A percentile compares a stretch with the other conserved stretches of the same genome.
Conservation (phyloP, 2,797 vertebrate species). For the Dryobates pubescens region DNA sequence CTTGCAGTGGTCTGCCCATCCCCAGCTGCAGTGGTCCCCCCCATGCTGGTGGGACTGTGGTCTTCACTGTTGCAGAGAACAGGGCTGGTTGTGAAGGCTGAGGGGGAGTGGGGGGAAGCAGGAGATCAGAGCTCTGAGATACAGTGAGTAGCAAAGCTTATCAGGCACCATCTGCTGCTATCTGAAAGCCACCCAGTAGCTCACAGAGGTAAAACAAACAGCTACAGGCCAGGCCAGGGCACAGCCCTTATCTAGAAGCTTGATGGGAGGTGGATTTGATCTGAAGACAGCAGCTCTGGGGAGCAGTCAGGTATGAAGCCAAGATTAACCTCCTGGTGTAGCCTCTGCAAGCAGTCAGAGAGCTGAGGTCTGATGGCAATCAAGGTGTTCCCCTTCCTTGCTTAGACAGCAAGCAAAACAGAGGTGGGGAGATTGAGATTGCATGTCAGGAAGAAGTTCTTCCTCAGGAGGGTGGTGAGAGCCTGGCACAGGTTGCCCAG, state of each 20-base stretch:
- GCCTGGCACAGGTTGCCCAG: too few relatives aligned
- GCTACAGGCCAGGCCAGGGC: background rate
- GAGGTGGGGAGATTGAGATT: too few relatives aligned
- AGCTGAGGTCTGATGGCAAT: background rate
- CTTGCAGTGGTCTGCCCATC: background rate
- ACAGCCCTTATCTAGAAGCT: background rate
- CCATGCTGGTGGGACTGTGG: background rate
- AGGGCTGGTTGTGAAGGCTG: background rate
- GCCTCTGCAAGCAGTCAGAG: background rate
- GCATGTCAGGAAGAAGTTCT: too few relatives aligned
- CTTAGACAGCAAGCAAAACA: background rate
- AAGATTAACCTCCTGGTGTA: background rate
- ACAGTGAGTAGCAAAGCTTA: background rate
- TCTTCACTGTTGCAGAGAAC: background rate
- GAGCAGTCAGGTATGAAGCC: background rate
- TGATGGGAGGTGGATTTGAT: background rate
- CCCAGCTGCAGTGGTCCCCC: background rate
- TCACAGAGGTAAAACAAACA: background rate
- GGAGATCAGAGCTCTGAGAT: background rate
- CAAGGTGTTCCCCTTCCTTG: background rate
- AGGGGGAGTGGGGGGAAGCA: background rate
- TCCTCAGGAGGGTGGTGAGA: too few relatives aligned
- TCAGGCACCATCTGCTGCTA: constrained; percentile 29
- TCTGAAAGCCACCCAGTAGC: background rate
- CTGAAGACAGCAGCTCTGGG: background rate